A percentile compares a stretch with the other conserved stretches of the same genome.
Conservation (phyloP, 2,888 invertebrate genomes). For the Diachrysia chrysitis region DNA sequence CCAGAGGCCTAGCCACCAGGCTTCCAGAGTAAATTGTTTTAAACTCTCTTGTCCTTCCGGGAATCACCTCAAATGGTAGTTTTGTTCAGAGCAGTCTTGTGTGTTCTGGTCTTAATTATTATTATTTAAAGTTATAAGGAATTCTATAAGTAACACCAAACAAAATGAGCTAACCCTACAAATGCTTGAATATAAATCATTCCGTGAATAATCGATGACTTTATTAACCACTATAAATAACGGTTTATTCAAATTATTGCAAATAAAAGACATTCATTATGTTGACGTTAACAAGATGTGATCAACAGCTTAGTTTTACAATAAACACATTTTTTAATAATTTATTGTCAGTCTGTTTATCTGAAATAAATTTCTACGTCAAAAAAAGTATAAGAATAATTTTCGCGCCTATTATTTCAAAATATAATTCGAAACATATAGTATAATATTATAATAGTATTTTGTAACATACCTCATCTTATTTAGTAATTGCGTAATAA, state of each 20-base stretch:
- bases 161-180: slow-evolving; percentile 30
- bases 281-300: slow-evolving; percentile 61
- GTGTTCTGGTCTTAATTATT: background rate
- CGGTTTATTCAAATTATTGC: slow-evolving; percentile 73
- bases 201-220: slow-evolving; percentile 70
- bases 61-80: background rate
- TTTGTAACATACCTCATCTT: too few species aligned
- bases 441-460: too few species aligned
- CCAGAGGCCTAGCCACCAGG: too few species aligned
- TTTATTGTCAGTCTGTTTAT: slow-evolving; percentile 25
- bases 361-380: background rate
- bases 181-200: slow-evolving; percentile 67
- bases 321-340: slow-evolving; percentile 37
- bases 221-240: slow-evolving; percentile 74
- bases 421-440: too few species aligned
- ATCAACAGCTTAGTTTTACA: slow-evolving; percentile 45
- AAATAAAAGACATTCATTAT: slow-evolving; percentile 70
- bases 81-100: too few species aligned
- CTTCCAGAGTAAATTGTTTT: too few species aligned
- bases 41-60: too few species aligned
- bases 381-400: background rate
- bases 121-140: too few species aligned
- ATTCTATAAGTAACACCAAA: too few species aligned
- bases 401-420: slow-evolving; percentile 24
- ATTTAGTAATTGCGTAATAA: too few species aligned